Conservation (phyloP, 2,888 invertebrate genomes). For the Tetanocera ferruginea region DNA sequence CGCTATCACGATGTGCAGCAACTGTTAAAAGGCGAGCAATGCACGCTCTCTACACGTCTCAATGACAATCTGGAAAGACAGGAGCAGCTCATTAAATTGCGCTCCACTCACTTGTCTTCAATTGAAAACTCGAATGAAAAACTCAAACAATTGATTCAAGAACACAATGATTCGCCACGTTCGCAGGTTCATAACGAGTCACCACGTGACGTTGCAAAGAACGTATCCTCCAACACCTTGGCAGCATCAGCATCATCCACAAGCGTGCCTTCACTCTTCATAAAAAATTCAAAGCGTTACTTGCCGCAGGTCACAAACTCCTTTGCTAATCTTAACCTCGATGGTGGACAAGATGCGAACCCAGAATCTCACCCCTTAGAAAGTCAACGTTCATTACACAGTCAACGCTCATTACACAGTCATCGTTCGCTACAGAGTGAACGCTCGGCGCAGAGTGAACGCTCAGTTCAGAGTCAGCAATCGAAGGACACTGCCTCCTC, state of each 20-base stretch:
- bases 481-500: constrained; percentile 57
- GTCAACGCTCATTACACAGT: constrained; percentile 50
- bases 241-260: constrained; percentile 13
- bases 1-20: constrained; percentile 68
- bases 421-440: constrained; percentile 49
- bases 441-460: constrained; percentile 50
- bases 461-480: constrained; percentile 52
- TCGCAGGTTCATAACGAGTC: background rate
- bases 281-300: background rate
- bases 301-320: constrained; percentile 50
- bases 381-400: constrained; percentile 47
- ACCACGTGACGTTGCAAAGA: background rate
- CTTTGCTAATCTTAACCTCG: constrained; percentile 63
- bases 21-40: constrained; percentile 63
- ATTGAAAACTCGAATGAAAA: constrained; percentile 68
- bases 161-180: constrained; percentile 52
- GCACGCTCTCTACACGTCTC: constrained; percentile 48
- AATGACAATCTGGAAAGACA: constrained; percentile 60
- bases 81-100: constrained; percentile 60
- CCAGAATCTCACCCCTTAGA: too few relatives aligned
- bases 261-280: background rate
- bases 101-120: constrained; percentile 60
- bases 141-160: constrained; percentile 61
- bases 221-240: background rate
- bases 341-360: constrained; percentile 54